These are phyloP conservation scores for Cairina moschata DNA, from an alignment of 2,113 vertebrate genomes.

Conservation along the genomic window DNA sequence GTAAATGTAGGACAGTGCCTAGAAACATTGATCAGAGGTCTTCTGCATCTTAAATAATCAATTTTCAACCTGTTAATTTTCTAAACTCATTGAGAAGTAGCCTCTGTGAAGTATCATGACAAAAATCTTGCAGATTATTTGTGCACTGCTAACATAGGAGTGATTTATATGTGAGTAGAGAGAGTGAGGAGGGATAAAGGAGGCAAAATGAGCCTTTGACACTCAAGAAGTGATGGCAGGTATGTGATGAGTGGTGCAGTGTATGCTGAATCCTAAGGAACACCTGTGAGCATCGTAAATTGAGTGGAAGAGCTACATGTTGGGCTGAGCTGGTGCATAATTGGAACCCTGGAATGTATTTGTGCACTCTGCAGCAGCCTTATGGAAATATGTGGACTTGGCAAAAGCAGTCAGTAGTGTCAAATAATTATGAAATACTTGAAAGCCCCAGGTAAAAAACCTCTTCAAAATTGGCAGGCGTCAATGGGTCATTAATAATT, in stretches of 20 bases:
- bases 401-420: conserved; percentile 43
- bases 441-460: conserved; percentile 66
- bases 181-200: neutral
- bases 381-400: conserved; percentile 55
- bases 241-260: neutral
- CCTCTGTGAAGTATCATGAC: neutral
- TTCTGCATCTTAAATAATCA: neutral
- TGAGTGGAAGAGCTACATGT: conserved; percentile 12
- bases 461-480: conserved; percentile 63
- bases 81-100: neutral
- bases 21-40: neutral
- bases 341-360: conserved; percentile 30
- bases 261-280: neutral
- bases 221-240: conserved; percentile 24
- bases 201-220: conserved; percentile 14
- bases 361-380: neutral
- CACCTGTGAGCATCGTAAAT: conserved; percentile 9
- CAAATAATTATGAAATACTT: conserved; percentile 65
- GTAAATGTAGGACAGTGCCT: neutral
- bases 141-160: rapidly evolving
- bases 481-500: conserved; percentile 73
- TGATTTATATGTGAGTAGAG: neutral
- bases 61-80: conserved; percentile 12
- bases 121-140: neutral
- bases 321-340: neutral